These are phyloP conservation scores for Rhysida immarginata DNA, from an alignment of 1,140 invertebrate genomes.

Conservation along the genomic window DNA sequence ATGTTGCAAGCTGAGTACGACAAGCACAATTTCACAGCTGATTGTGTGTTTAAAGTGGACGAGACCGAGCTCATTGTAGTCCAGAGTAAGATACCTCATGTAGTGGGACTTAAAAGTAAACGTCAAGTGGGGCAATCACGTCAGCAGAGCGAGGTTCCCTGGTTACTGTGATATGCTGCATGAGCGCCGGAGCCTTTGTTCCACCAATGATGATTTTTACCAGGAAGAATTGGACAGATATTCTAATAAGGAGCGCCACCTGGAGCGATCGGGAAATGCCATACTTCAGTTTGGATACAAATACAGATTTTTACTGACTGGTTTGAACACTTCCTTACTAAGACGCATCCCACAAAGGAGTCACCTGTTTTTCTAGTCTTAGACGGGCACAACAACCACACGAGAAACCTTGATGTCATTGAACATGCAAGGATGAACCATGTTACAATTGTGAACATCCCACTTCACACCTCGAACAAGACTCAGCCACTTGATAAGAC, in stretches of 20 bases:
- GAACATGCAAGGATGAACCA: constrained; percentile 20
- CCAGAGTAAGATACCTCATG: constrained; percentile 21
- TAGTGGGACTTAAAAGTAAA: constrained; percentile 13
- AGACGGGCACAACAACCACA: constrained; percentile 30
- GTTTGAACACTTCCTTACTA: constrained; percentile 30
- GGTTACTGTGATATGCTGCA: constrained; percentile 10
- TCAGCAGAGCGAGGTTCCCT: constrained; percentile 17
- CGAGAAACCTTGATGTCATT: constrained; percentile 17
- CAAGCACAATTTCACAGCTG: constrained; percentile 9
- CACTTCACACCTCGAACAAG: constrained; percentile 18
- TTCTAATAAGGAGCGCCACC: constrained; percentile 24
- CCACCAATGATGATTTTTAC: constrained; percentile 29
- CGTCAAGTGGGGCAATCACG: constrained; percentile 17
- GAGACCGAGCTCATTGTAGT: constrained; percentile 33
- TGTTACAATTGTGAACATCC: constrained; percentile 16
- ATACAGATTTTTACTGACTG: constrained; percentile 12
- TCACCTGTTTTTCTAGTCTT: constrained; percentile 26
- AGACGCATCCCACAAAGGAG: constrained; percentile 22
- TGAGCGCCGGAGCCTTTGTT: constrained; percentile 11
- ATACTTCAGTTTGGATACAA: constrained; percentile 26
- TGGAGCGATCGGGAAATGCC: constrained; percentile 22
- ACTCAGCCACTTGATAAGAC: constrained; percentile 19
- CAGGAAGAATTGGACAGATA: constrained; percentile 21
- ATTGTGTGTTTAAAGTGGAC: constrained; percentile 17
- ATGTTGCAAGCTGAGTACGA: constrained; percentile 20